Evolutionary conservation across 2,888 invertebrate species (phyloP), one percentile per base, ranked within the genome.

Genomic region (Eulithis testata): DNA sequence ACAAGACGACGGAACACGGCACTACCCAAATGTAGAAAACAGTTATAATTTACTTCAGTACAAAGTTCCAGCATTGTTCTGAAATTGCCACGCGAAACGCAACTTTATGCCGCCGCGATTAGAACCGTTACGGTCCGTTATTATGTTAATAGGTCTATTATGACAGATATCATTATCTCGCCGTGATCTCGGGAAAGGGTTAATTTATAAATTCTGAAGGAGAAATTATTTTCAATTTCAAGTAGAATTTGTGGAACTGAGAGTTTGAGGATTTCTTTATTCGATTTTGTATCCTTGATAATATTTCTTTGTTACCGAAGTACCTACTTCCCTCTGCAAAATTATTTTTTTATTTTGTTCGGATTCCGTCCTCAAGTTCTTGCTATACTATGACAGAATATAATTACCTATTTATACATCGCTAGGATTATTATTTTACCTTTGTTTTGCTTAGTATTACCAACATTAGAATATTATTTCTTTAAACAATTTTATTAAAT

Each of bases 141-240:
- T 84, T 78, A 80, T 83, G 85, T 77, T 84, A 84, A 84, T 84
- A 78, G 79, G 68, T 73, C 78, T 79, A 80, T 82, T 80, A 83
- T 81, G 74, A 76, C 76, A 77, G 80, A 80, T 82, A 82, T 78
- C 79, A 77, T 80, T 81, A 82, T 81, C 80, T 80, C 65, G 65
- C 72, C 69, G 73, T 70, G 77, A 80, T 80, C 77, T 81, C 71
- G 55, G 65, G 66, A 77, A 21, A 76, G 82, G 78, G 79, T 84
- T 82, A 78, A 79, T 84, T 83, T 78, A 80, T 81, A 80, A 80
- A 82, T 79, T 77, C 72, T 61, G 54, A 51, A 54, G 61, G 59
- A 59, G 69, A 73, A 72, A 77, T 80, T 76, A 78, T 77, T 78
- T 79, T 78, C 73, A 75, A 75, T 78, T 78, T 75, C 50, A 69